Percentiles rank a stretch among this genome's conserved stretches.
Conservation (phyloP, 2,797 vertebrate species). For the Epinephelus awoara region DNA sequence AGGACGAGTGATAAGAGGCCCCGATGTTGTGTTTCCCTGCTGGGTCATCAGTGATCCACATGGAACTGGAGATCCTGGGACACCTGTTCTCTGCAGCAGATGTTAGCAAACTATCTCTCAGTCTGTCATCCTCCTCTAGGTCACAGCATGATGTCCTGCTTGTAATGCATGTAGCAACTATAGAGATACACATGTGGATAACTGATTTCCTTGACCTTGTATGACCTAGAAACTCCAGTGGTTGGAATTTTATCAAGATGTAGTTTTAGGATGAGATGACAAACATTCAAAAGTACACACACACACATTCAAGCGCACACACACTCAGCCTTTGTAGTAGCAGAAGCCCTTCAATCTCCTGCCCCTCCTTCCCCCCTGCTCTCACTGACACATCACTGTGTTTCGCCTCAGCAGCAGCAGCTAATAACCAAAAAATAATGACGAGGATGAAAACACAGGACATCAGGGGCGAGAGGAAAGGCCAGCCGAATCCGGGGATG, state of each 20-base stretch:
- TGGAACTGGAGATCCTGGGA: conserved; percentile 57
- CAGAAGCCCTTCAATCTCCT: conserved; percentile 7
- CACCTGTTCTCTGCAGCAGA: conserved; percentile 80
- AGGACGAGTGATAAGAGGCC: conserved; percentile 34
- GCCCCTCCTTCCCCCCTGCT: conserved; percentile 16
- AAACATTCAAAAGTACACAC: background rate
- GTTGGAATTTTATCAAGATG: conserved; percentile 22
- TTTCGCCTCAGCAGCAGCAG: conserved; percentile 38
- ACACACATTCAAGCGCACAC: conserved; percentile 14
- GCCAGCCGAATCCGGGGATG: conserved; percentile 68
- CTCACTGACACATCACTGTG: conserved; percentile 47
- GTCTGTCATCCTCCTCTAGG: conserved; percentile 22
- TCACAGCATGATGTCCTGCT: conserved; percentile 10
- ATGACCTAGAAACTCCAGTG: background rate
- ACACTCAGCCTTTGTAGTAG: conserved; percentile 11
- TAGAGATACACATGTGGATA: conserved; percentile 1
- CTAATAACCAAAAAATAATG: conserved; percentile 70
- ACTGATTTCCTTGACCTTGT: conserved; percentile 3
- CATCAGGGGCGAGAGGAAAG: conserved; percentile 69
- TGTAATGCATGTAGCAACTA: conserved; percentile 2
- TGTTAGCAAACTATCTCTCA: conserved; percentile 52
- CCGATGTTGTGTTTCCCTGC: conserved; percentile 50
- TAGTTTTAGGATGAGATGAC: conserved; percentile 9
- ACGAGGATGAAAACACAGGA: conserved; percentile 68
- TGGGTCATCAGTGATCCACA: conserved; percentile 45